Percentiles rank a stretch among this genome's conserved stretches.
Conservation (phyloP, 2,797 vertebrate genomes). For the Gila robusta region DNA sequence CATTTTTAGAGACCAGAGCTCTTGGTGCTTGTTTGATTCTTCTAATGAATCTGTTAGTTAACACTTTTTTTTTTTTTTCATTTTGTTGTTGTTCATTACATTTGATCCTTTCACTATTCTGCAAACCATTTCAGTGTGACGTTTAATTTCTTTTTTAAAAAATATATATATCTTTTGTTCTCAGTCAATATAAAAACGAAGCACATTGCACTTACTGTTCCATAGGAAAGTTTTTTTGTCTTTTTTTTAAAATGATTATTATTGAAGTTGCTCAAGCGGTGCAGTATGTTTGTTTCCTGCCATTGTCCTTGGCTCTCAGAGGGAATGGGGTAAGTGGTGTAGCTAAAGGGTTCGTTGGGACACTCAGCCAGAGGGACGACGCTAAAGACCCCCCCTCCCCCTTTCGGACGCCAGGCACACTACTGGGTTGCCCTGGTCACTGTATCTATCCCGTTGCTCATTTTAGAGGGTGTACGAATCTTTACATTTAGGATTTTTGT, state of each 20-base stretch:
- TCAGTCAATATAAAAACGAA: constrained; percentile 91
- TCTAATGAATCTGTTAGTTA: constrained; percentile 70
- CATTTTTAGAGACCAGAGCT: constrained; percentile 80
- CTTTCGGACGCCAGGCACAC: constrained; percentile 42
- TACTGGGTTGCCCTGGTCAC: constrained; percentile 2
- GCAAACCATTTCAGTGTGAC: constrained; percentile 87
- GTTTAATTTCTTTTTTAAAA: constrained; percentile 88
- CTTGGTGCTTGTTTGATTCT: constrained; percentile 74
- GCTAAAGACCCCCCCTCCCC: constrained; percentile 58
- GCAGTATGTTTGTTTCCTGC: constrained; percentile 81
- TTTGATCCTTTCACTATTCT: constrained; percentile 82
- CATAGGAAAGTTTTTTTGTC: constrained; percentile 87
- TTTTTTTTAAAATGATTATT: constrained; percentile 81
- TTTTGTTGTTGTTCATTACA: constrained; percentile 61
- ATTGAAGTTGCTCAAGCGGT: constrained; percentile 83
- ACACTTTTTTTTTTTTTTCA: constrained; percentile 63
- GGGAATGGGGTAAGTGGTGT: constrained; percentile 71
- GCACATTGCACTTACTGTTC: constrained; percentile 91
- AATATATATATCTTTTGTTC: constrained; percentile 90
- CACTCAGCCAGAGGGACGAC: constrained; percentile 66
- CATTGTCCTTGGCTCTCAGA: constrained; percentile 79
- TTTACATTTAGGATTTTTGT: neutral
- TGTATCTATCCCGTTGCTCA: constrained; percentile 11
- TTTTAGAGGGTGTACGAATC: constrained; percentile 31
- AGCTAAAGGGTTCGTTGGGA: constrained; percentile 64